Base-by-base conservation (phyloP, 2,888 invertebrate species). In the Epistrophella euchroma region DNA sequence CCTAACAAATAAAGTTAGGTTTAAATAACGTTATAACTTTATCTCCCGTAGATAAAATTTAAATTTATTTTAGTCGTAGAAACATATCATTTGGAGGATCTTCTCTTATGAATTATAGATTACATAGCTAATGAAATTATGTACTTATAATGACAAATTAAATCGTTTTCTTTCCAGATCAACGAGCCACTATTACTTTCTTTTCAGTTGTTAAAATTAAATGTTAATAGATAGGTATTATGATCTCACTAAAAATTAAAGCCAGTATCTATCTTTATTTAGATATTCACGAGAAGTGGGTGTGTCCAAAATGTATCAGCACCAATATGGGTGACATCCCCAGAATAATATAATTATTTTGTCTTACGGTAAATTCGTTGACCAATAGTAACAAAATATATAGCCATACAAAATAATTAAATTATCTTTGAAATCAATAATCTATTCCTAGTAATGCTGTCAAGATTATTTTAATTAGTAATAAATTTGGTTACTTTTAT, bases 261-360 rank as follows among this genome's bases (percentile, higher is more conserved):
- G 7, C n/a, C 43, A 2, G 19, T 43, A 56, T 56, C 5, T 17
- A n/a, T 19, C 45, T 17, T 45, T 13, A 13, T 28, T 28, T 28
- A 43, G n/a, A 40, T 25, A 58, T 40, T 40, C 76, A 76, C 19
- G 45, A 80, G 35, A 80, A 85, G 85, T 81, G 81, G 85, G 85
- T 80, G 85, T 85, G 85, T 85, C 85, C 52, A 68, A 79, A 76
- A 72, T 45, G 52, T 66, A 72, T 76, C 72, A 68, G 62, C 72
- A 28, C 32, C 35, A 37, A 52, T 68, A 50, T 62, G 73, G 68
- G 85, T 81, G 68, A 73, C 81, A 73, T 73, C 84, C 85, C 76
- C 64, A 60, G 55, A 45, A 32, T 43, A 55, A 52, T 43, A 52
- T 43, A 13, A 62, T 40, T 47, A 45, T 72, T 72, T 72, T 25